phyloP scores from a whole-genome alignment of 2,113 vertebrate species.

The Onychostruthus taczanowskii region DNA sequence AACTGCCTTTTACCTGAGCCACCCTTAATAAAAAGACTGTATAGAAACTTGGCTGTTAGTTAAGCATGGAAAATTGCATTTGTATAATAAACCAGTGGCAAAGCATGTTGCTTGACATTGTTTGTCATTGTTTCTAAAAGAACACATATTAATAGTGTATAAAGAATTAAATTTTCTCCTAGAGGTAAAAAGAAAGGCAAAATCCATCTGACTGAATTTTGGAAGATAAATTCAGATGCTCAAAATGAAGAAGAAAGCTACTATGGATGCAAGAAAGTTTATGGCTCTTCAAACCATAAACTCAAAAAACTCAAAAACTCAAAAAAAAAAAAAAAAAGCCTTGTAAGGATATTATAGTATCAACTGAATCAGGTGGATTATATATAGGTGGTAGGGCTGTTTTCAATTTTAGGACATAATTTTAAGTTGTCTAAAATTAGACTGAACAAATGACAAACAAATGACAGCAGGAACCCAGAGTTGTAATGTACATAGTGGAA shows the following conservation, averaged over 20 bases:
- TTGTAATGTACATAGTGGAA: not conserved
- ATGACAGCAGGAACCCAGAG: not conserved
- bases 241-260: not conserved
- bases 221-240: not conserved
- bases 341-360: not conserved
- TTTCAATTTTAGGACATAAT: not conserved
- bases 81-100: not conserved
- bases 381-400: not conserved
- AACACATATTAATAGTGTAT: not conserved
- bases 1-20: not conserved
- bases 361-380: not conserved
- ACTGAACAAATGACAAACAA: not conserved
- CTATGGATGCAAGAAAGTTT: not conserved
- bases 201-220: not conserved
- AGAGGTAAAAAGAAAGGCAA: not conserved
- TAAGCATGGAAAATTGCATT: not conserved
- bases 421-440: not conserved
- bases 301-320: not conserved
- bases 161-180: not conserved
- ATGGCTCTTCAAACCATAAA: not conserved
- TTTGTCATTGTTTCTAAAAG: not conserved
- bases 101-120: not conserved
- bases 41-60: not conserved
- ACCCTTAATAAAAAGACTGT: not conserved
- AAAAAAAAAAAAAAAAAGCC: not conserved